Percentiles rank a stretch among this genome's conserved stretches.
Evolutionary conservation across 53 echinoderm and acorn worm species (phyloP).

Genomic region (Astropecten irregularis): DNA sequence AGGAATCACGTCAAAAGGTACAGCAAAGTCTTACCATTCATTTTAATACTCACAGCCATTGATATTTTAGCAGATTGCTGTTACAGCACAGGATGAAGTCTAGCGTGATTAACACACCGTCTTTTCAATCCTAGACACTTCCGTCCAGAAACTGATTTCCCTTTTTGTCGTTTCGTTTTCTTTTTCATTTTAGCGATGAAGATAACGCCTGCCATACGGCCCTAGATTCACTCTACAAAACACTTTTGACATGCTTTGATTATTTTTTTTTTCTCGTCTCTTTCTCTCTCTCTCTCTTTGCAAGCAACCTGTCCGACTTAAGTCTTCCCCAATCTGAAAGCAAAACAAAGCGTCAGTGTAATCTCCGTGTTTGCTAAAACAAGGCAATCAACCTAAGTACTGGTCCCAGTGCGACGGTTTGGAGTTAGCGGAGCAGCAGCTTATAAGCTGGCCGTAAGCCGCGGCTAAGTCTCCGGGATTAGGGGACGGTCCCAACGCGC

Average conservation of each 20-base stretch:
- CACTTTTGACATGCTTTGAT: slow-evolving; percentile 4
- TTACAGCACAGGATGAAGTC: not conserved
- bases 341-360: slow-evolving; percentile 52
- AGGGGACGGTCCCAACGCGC: slow-evolving; percentile 39
- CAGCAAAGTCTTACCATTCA: no score
- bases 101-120: slow-evolving; percentile 19
- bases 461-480: slow-evolving; percentile 45
- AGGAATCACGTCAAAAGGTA: no score
- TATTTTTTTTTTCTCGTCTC: not conserved
- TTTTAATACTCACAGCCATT: no score
- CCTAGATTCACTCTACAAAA: slow-evolving; percentile 27
- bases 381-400: slow-evolving; percentile 56
- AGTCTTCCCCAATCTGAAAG: slow-evolving; percentile 40
- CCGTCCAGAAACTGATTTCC: slow-evolving; percentile 1
- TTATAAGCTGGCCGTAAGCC: slow-evolving; percentile 39
- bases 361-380: slow-evolving; percentile 58
- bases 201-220: slow-evolving; percentile 41
- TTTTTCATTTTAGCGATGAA: slow-evolving; percentile 26
- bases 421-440: slow-evolving; percentile 34
- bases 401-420: slow-evolving; percentile 33
- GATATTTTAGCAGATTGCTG: slow-evolving; percentile 34
- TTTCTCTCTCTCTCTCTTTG: not conserved
- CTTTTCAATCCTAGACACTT: slow-evolving; percentile 5
- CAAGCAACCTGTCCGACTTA: slow-evolving; percentile 42
- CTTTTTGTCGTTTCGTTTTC: no score